A percentile compares a stretch with the other conserved stretches of the same genome.
Evolutionary conservation across 2,888 invertebrate species (phyloP).

Genomic region (Pristionchus exspectatus): DNA sequence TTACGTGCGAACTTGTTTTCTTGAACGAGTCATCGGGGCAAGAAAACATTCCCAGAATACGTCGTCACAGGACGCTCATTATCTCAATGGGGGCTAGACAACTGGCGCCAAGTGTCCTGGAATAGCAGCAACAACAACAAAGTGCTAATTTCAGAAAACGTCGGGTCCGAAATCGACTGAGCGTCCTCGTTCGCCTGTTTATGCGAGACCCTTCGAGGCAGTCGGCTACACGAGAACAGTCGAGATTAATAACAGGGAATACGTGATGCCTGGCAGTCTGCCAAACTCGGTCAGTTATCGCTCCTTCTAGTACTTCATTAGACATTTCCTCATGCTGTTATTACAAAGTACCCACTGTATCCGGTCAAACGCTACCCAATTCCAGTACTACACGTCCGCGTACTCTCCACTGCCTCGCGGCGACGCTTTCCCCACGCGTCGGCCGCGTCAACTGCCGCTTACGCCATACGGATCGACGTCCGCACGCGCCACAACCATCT

Average conservation of each 20-base stretch:
- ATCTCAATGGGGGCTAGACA: background rate
- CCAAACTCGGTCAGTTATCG: slow-evolving; percentile 38
- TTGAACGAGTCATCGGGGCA: too few relatives aligned
- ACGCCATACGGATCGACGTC: background rate
- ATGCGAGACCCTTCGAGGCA: slow-evolving; percentile 42
- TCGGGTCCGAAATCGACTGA: background rate
- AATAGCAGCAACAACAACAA: too few relatives aligned
- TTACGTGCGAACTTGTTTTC: too few relatives aligned
- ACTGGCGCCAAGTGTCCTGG: background rate
- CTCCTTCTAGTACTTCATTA: background rate
- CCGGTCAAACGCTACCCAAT: background rate
- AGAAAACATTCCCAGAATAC: background rate
- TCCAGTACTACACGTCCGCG: slow-evolving; percentile 49
- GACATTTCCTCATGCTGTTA: too few relatives aligned
- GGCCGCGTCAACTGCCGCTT: slow-evolving; percentile 53
- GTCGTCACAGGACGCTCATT: background rate
- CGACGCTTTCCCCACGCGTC: slow-evolving; percentile 43
- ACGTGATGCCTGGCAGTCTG: slow-evolving; percentile 47
- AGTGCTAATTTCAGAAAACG: background rate
- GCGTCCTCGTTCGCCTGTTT: slow-evolving; percentile 6
- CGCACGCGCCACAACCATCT: background rate
- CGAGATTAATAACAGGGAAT: slow-evolving; percentile 49
- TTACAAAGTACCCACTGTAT: background rate
- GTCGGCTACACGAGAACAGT: background rate
- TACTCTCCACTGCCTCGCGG: slow-evolving; percentile 54